Evolutionary conservation across 1,140 invertebrate genomes (phyloP).

Genomic region (Ganaspis sp.): DNA sequence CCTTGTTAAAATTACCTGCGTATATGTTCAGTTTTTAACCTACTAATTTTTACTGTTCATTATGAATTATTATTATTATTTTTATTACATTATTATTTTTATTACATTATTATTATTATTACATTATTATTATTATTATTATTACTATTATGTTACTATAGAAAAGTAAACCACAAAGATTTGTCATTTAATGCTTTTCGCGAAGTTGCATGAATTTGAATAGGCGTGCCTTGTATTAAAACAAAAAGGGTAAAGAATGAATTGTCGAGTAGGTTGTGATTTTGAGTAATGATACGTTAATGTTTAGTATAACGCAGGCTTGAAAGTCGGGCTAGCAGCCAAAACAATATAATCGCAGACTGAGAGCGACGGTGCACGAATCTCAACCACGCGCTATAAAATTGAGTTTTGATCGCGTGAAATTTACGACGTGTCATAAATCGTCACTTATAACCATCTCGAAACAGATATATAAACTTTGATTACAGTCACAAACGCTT

Average conservation of each 20-base stretch:
- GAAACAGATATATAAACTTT: conserved; percentile 57
- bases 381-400: conserved; percentile 57
- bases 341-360: conserved; percentile 63
- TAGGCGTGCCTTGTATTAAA: conserved; percentile 45
- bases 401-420: conserved; percentile 63
- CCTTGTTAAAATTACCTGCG: too few species aligned
- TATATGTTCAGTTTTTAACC: too few species aligned
- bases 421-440: conserved; percentile 65
- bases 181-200: conserved; percentile 34
- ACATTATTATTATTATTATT: too few species aligned
- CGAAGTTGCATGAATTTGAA: conserved; percentile 32
- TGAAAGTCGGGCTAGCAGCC: conserved; percentile 57
- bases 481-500: conserved; percentile 44
- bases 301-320: conserved; percentile 64
- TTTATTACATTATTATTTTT: too few species aligned
- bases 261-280: conserved; percentile 51
- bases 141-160: too few species aligned
- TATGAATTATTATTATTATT: too few species aligned
- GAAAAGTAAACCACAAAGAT: not conserved
- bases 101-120: too few species aligned
- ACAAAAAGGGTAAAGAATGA: conserved; percentile 45
- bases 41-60: too few species aligned
- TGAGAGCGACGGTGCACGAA: conserved; percentile 46
- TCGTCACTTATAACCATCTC: conserved; percentile 58
- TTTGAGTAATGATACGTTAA: conserved; percentile 72